Percentiles rank a stretch among this genome's conserved stretches.
Conservation (phyloP, 2,113 vertebrate species). For the Gavia stellata region DNA sequence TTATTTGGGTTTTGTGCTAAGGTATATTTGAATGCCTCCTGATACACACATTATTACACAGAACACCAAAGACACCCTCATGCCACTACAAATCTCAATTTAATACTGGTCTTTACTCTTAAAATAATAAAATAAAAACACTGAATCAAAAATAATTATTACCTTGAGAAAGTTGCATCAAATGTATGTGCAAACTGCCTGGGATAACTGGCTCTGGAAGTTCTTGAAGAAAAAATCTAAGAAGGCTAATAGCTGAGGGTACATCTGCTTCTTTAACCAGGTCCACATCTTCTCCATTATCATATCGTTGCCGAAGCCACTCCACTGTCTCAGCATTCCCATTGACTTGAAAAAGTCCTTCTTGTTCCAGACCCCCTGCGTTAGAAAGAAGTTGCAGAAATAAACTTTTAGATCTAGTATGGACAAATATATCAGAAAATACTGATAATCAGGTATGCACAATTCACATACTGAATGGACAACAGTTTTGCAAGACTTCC, state of each 20-base stretch:
- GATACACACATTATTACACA: neutral
- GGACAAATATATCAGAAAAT: neutral
- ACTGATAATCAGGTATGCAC: neutral
- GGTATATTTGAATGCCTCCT: neutral
- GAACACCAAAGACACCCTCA: neutral
- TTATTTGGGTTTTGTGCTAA: neutral
- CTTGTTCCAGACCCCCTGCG: conserved; percentile 89
- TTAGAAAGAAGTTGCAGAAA: conserved; percentile 22
- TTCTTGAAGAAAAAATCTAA: conserved; percentile 96
- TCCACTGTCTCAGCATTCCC: conserved; percentile 96
- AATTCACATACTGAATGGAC: neutral
- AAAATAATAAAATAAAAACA: neutral
- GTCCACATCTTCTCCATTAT: conserved; percentile 93
- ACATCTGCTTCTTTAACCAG: conserved; percentile 95
- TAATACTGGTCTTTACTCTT: neutral
- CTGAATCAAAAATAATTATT: neutral
- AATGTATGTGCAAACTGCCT: conserved; percentile 84
- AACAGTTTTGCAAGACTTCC: neutral
- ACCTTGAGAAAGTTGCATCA: conserved; percentile 95
- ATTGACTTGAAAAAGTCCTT: conserved; percentile 96
- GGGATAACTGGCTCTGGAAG: conserved; percentile 96
- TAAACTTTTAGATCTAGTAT: neutral
- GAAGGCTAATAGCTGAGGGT: conserved; percentile 94
- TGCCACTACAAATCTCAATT: neutral
- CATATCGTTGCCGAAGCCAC: conserved; percentile 93